Conservation (phyloP, 2,888 invertebrate species). For the Agonopterix alstromeriana region DNA sequence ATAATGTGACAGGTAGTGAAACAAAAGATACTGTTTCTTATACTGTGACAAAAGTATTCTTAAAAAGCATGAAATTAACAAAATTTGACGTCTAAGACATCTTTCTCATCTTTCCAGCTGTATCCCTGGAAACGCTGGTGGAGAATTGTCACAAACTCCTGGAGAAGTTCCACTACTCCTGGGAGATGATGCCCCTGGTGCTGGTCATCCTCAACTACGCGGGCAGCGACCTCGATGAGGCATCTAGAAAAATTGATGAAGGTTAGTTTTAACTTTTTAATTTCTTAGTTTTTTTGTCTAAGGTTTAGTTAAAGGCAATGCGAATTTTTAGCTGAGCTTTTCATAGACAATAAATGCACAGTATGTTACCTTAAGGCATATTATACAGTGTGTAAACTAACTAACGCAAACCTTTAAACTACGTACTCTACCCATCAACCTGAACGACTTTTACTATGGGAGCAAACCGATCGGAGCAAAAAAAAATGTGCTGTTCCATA, state of each 20-base stretch:
- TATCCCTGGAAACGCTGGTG: slow-evolving; percentile 73
- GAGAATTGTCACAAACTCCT: slow-evolving; percentile 85
- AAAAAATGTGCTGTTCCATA: too few species aligned
- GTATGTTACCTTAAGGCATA: too few species aligned
- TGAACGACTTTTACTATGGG: too few species aligned
- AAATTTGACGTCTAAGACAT: background rate
- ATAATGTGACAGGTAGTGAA: too few species aligned
- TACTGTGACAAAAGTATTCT: too few species aligned
- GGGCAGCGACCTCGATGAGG: slow-evolving; percentile 84
- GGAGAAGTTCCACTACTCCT: slow-evolving; percentile 86
- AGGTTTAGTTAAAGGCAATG: background rate
- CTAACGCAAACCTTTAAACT: too few species aligned
- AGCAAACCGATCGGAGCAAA: too few species aligned
- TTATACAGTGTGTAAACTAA: too few species aligned
- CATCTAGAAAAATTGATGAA: slow-evolving; percentile 85
- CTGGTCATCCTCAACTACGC: slow-evolving; percentile 88
- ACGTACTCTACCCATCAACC: too few species aligned
- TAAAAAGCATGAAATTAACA: background rate
- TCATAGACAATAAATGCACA: too few species aligned
- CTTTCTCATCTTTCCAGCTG: slow-evolving; percentile 44
- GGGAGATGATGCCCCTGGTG: slow-evolving; percentile 88
- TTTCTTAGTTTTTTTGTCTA: background rate
- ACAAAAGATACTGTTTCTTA: too few species aligned
- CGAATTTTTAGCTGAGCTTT: background rate
- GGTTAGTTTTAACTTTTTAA: slow-evolving; percentile 66